Percentiles rank a stretch among this genome's conserved stretches.
Evolutionary conservation across 2,113 vertebrate species (phyloP).

Genomic region (Crotalus tigris): DNA sequence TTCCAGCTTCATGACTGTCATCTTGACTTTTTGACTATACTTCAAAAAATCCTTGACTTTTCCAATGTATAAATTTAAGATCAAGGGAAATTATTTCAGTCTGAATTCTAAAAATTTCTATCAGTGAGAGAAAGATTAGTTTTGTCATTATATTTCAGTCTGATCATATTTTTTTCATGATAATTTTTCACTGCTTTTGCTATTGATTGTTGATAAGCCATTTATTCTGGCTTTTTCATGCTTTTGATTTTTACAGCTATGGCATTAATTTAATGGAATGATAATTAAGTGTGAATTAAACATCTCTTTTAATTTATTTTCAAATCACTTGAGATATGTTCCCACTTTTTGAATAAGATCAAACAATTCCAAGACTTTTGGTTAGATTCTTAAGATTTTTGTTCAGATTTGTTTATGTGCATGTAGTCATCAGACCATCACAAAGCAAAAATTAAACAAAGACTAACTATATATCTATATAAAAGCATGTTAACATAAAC

Average conservation of each 20-base stretch:
- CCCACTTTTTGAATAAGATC: not conserved
- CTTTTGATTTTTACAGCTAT: not conserved
- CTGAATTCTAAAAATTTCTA: not conserved
- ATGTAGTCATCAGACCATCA: not conserved
- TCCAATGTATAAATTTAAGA: not conserved
- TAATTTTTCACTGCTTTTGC: not conserved
- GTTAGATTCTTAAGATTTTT: not conserved
- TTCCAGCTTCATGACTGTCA: not conserved
- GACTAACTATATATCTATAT: not conserved
- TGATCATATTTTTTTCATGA: not conserved
- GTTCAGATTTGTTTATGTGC: not conserved
- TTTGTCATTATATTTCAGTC: not conserved
- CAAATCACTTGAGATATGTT: not conserved
- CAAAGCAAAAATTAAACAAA: not conserved
- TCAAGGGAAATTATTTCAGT: not conserved
- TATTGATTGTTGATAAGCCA: not conserved
- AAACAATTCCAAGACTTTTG: not conserved
- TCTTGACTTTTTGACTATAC: not conserved
- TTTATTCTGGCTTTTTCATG: not conserved
- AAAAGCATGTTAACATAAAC: not conserved
- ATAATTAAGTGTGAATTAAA: constrained; percentile 5
- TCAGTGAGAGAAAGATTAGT: not conserved
- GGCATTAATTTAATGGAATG: not conserved
- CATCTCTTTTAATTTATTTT: not conserved
- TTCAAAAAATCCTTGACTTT: not conserved